Base-by-base conservation (phyloP, 2,888 invertebrate genomes). In the Toxonevra muliebris region DNA sequence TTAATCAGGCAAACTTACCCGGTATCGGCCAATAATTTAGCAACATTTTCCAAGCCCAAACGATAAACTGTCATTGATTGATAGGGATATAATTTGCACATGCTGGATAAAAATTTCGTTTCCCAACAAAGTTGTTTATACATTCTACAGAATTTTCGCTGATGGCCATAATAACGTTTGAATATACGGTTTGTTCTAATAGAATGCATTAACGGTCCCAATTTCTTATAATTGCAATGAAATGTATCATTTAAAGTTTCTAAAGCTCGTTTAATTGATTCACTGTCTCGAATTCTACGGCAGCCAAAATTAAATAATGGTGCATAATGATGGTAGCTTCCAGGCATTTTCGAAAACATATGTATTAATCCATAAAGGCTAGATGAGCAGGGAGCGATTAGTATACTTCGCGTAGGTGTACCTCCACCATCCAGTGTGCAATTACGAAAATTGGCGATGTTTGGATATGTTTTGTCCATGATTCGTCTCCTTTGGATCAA, bases 261-360 rank as follows among this genome's bases (percentile, higher is more conserved):
- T 9, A 65, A 11, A 13, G 68, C 61, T 11, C 13, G 42, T n/a
- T 8, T 1, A 42, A 41, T 61, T 17, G 43, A 15, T 30, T 12
- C 1, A 19, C 13, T 7, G 30, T 55, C 15, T 1, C 55, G 60
- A 45, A 60, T 60, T 43, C 43, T 40, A 30, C 58, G 48, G 7
- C 65, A 57, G 1, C 43, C 45, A 17, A 52, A 61, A 64, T 69
- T 43, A 11, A 53, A 43, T 1, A 65, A 45, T 17, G 68, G 65
- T 11, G 61, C 17, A 40, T 45, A 69, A 50, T 69, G 65, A 30
- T 65, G 65, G 57, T 69, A 69, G 20, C 61, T 63, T 9, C 68
- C 68, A 10, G 53, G 61, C 43, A 63, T 63, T 40, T 17, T 30
- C 7, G 30, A 30, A 30, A 30, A 30, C 7, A 30, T 30, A 30